Evolutionary conservation across 2,888 invertebrate species (phyloP), one percentile per base, ranked within the genome.

Genomic region (Candidula unifasciata): DNA sequence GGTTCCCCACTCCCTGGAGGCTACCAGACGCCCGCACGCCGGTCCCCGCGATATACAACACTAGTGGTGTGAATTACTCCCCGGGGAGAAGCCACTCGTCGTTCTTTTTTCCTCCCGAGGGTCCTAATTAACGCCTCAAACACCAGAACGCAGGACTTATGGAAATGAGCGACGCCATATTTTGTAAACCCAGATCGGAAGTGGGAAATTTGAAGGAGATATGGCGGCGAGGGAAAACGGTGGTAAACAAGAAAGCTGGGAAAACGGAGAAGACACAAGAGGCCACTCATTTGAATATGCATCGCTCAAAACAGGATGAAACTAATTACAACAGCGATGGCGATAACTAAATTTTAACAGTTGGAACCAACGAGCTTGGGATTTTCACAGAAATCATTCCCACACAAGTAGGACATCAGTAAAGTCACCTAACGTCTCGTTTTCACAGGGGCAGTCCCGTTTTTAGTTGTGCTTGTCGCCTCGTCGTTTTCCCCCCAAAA

Each of bases 51-150:
- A 79, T 79, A 83, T 83, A 54, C 64, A 73, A 71, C 83, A 71
- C 83, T 79, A 73, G 79, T 83, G 73, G 83, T 83, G 83, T 83
- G 83, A 83, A 83, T 83, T 83, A 83, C 83, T 79, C 83, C 83
- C 79, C 64, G 60, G 76, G 69, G 83, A 44, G 73, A 52, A 60
- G 54, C 33, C 73, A 54, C 79, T 44, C 35, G 68, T 68, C 69
- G 68, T 68, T 83, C 30, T 30, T 44, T 37, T 44, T 83, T 44
- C 69, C 83, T 83, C 83, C 83, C 83, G 37, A 35, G 79, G 79
- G 83, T 64, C 83, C 79, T 60, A 79, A 83, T 83, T 83, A 83
- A 71, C 71, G 79, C 77, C 77, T 35, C 33, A 54, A 68, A 82
- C 64, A 82, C 74, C 10, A 37, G 30, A 52, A 64, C 82, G 74